Conservation (phyloP, 2,797 vertebrate species). For the Gambelia wislizenii region DNA sequence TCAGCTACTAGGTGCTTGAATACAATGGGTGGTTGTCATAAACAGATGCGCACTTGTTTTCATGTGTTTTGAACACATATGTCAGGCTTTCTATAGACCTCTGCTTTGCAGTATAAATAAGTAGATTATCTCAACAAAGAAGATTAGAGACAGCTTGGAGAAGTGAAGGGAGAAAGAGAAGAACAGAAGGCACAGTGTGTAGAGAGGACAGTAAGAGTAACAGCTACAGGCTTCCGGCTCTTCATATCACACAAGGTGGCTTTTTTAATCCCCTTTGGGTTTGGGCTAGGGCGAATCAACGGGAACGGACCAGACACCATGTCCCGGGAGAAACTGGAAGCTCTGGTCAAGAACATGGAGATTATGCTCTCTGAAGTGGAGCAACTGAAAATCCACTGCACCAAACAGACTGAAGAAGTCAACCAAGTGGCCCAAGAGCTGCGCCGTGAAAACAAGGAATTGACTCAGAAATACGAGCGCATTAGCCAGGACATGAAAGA, state of each 20-base stretch:
- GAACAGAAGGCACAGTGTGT: constrained; percentile 51
- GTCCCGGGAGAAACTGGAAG: constrained; percentile 89
- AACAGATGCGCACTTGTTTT: constrained; percentile 30
- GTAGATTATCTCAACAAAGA: constrained; percentile 71
- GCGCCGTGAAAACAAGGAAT: constrained; percentile 86
- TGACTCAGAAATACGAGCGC: constrained; percentile 85
- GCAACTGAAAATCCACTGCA: constrained; percentile 88
- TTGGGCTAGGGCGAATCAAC: constrained; percentile 65
- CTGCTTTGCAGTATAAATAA: constrained; percentile 68
- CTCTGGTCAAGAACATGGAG: constrained; percentile 89
- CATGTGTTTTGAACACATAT: constrained; percentile 62
- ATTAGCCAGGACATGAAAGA: constrained; percentile 84
- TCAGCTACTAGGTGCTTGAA: constrained; percentile 15
- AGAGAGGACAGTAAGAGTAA: constrained; percentile 55
- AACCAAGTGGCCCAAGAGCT: constrained; percentile 86
- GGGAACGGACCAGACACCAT: constrained; percentile 72
- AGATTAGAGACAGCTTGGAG: constrained; percentile 59
- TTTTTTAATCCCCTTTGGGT: constrained; percentile 73
- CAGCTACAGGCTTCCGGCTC: constrained; percentile 48
- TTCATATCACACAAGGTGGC: constrained; percentile 72
- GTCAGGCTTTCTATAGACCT: constrained; percentile 63
- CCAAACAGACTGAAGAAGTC: constrained; percentile 87
- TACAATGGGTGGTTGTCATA: not conserved
- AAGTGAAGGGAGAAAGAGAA: constrained; percentile 60
- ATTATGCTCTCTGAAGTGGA: constrained; percentile 88